phyloP scores from a whole-genome alignment of 2,113 vertebrate species.

The Sardina pilchardus region DNA sequence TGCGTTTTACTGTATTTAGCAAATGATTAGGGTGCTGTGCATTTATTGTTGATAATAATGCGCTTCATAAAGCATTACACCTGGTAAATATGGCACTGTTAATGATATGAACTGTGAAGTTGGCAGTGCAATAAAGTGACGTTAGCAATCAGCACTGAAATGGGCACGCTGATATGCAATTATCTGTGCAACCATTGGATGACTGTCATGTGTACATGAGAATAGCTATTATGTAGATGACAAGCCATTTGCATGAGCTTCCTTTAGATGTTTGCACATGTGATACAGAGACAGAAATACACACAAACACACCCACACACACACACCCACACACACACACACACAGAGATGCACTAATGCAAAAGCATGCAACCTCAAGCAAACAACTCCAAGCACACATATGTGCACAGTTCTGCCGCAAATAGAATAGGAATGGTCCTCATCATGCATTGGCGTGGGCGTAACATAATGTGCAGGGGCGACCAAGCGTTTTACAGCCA shows the following conservation, averaged over 20 bases:
- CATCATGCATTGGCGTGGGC: background rate
- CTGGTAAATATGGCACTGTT: background rate
- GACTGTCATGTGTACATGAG: slow-evolving; percentile 62
- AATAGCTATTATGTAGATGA: slow-evolving; percentile 66
- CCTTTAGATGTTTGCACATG: background rate
- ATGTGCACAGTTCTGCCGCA: background rate
- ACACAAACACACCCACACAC: background rate
- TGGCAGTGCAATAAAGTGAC: background rate
- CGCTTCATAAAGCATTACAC: background rate
- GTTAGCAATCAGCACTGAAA: background rate
- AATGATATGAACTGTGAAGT: background rate
- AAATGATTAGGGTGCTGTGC: background rate
- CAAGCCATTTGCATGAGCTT: slow-evolving; percentile 25
- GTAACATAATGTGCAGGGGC: background rate
- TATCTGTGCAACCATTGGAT: slow-evolving; percentile 59
- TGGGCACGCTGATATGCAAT: slow-evolving; percentile 52
- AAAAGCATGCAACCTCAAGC: slow-evolving; percentile 39
- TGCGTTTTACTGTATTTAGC: background rate
- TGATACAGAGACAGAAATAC: background rate
- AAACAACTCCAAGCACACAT: background rate
- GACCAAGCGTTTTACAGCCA: background rate
- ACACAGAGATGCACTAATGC: background rate
- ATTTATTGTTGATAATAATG: background rate
- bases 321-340: background rate
- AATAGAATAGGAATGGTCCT: background rate